Evolutionary conservation across 1,140 invertebrate species (phyloP).

Genomic region (Bombus superbus): DNA sequence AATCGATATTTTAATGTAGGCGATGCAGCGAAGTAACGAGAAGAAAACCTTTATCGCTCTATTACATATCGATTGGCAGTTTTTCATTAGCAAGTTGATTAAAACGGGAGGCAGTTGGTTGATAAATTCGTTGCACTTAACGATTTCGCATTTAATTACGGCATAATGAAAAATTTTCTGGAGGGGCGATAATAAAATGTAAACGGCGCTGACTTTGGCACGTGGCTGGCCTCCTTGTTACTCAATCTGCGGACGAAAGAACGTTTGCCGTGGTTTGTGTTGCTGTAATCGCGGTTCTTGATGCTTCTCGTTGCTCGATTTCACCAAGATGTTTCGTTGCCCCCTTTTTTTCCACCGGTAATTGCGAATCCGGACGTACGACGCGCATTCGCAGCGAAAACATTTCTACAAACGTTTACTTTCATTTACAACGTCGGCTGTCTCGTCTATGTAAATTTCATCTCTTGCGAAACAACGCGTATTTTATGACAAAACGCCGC

Average conservation of each 20-base stretch:
- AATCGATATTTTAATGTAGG: background rate
- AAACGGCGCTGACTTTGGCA: slow-evolving; percentile 51
- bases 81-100: background rate
- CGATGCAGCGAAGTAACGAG: background rate
- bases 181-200: slow-evolving; percentile 76
- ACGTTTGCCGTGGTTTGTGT: slow-evolving; percentile 18
- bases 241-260: slow-evolving; percentile 3
- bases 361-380: slow-evolving; percentile 8
- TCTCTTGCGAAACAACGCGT: background rate
- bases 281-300: slow-evolving; percentile 1
- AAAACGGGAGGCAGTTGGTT: background rate
- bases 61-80: background rate
- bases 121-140: slow-evolving; percentile 60
- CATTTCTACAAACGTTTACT: background rate
- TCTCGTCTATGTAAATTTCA: background rate
- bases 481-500: background rate
- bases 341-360: background rate
- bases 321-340: slow-evolving; percentile 15
- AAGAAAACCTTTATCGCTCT: background rate
- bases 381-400: background rate
- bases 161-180: slow-evolving; percentile 71
- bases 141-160: slow-evolving; percentile 80
- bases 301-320: slow-evolving; percentile 14
- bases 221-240: slow-evolving; percentile 21
- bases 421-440: background rate